phyloP scores from a whole-genome alignment of 2,888 invertebrate species.

The Caenorhabditis parvicauda region DNA sequence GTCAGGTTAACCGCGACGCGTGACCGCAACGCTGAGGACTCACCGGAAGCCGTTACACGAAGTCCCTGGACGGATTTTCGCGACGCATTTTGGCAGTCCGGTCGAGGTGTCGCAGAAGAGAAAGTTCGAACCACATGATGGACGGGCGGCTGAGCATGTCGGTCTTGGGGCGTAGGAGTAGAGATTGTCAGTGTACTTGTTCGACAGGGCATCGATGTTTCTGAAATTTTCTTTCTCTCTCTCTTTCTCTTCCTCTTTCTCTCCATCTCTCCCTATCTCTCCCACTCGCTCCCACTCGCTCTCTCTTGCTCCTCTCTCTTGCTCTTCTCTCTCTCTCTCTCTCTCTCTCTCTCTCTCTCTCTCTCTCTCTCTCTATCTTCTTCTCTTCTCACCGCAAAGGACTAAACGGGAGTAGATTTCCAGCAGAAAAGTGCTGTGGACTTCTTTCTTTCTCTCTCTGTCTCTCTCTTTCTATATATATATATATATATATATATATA shows the following conservation, averaged over 20 bases:
- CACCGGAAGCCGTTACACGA: conserved; percentile 42
- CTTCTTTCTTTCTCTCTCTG: too few relatives aligned
- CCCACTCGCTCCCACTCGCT: too few relatives aligned
- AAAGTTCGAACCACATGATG: conserved; percentile 36
- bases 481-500: too few relatives aligned
- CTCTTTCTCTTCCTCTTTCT: too few relatives aligned
- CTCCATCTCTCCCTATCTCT: too few relatives aligned
- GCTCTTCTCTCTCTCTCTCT: background rate
- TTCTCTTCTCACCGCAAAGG: conserved; percentile 22
- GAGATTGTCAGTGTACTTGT: conserved; percentile 56
- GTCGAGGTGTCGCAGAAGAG: conserved; percentile 55
- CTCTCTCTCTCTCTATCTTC: too few relatives aligned
- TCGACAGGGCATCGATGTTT: conserved; percentile 53
- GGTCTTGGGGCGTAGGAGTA: conserved; percentile 52
- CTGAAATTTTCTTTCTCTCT: conserved; percentile 10
- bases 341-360: too few relatives aligned
- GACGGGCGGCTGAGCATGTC: conserved; percentile 35
- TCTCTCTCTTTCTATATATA: too few relatives aligned
- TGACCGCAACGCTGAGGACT: too few relatives aligned
- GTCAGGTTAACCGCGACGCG: too few relatives aligned
- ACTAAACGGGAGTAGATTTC: conserved; percentile 36
- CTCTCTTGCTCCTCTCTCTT: too few relatives aligned
- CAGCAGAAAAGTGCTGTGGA: conserved; percentile 46
- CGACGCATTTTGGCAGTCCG: conserved; percentile 45
- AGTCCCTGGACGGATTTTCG: conserved; percentile 50